These are phyloP conservation scores for Platypus cylindrus DNA, from an alignment of 2,888 invertebrate genomes.

Conservation along the genomic window DNA sequence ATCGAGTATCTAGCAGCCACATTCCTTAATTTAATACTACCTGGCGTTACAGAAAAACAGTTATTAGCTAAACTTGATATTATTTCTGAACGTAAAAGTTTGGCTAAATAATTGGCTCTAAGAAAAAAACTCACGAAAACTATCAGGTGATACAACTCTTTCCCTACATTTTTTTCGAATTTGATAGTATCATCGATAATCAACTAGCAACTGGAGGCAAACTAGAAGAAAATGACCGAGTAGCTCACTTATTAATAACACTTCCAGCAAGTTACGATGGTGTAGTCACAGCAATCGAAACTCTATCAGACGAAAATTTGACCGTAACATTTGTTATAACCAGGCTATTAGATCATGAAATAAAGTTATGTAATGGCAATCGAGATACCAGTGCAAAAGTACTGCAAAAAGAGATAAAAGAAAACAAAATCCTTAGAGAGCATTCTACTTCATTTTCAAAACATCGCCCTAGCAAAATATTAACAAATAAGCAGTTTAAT, in stretches of 20 bases:
- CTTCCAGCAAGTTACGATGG: conserved; percentile 26
- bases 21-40: conserved; percentile 10
- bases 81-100: conserved; percentile 12
- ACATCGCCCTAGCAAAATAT: no score
- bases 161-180: conserved; percentile 8
- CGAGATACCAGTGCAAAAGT: background rate
- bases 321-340: conserved; percentile 13
- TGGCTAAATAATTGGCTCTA: conserved; percentile 21
- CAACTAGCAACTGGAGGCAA: conserved; percentile 10
- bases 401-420: no score
- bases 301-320: conserved; percentile 25
- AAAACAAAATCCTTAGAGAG: no score
- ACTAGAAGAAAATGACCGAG: conserved; percentile 27
- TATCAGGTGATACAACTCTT: conserved; percentile 10
- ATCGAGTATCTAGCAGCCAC: conserved; percentile 12
- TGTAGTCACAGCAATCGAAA: conserved; percentile 29
- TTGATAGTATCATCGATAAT: conserved; percentile 8
- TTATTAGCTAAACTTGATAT: conserved; percentile 7
- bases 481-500: no score
- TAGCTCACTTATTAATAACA: conserved; percentile 26
- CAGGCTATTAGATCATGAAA: conserved; percentile 1
- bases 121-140: conserved; percentile 13
- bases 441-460: no score
- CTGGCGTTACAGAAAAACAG: background rate
- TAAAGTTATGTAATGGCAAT: no score